A percentile compares a stretch with the other conserved stretches of the same genome.
phyloP scores from a whole-genome alignment of 2,113 vertebrate genomes.

The Phalacrocorax carbo region DNA sequence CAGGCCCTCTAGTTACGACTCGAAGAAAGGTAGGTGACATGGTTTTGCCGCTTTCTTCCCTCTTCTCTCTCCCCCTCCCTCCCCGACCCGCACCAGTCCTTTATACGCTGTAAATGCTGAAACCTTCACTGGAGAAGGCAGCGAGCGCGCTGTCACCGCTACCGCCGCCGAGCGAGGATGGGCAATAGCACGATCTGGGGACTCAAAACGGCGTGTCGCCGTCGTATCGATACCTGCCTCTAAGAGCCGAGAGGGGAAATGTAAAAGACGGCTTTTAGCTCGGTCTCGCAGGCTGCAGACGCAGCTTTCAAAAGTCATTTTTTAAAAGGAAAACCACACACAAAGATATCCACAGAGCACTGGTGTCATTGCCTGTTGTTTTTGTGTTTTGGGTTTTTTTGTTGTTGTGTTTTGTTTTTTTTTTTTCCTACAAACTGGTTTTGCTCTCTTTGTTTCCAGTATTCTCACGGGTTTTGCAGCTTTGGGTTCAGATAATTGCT shows the following conservation, averaged over 20 bases:
- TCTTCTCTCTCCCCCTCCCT: not conserved
- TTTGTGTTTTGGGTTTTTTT: not conserved
- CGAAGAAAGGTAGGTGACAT: conserved; percentile 92
- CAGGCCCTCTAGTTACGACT: conserved; percentile 85
- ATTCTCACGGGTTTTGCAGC: not conserved
- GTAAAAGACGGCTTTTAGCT: not conserved
- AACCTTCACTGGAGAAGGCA: not conserved
- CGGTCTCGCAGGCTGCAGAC: not conserved
- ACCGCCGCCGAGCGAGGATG: not conserved
- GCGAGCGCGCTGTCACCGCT: not conserved
- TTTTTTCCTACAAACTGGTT: not conserved
- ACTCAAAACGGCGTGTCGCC: not conserved
- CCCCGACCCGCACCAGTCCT: not conserved
- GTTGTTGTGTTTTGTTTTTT: too few species aligned
- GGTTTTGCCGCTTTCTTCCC: not conserved
- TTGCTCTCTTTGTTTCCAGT: conserved; percentile 22
- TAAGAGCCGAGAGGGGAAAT: not conserved
- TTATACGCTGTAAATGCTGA: not conserved
- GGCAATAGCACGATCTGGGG: not conserved
- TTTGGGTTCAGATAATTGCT: conserved; percentile 9
- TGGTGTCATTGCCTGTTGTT: not conserved
- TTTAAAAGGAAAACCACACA: not conserved
- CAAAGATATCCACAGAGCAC: not conserved
- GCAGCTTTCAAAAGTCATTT: not conserved
- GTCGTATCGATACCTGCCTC: not conserved